Evolutionary conservation across 2,888 invertebrate genomes (phyloP), one percentile per base, ranked within the genome.

Genomic region (Dinocampus coccinellae): DNA sequence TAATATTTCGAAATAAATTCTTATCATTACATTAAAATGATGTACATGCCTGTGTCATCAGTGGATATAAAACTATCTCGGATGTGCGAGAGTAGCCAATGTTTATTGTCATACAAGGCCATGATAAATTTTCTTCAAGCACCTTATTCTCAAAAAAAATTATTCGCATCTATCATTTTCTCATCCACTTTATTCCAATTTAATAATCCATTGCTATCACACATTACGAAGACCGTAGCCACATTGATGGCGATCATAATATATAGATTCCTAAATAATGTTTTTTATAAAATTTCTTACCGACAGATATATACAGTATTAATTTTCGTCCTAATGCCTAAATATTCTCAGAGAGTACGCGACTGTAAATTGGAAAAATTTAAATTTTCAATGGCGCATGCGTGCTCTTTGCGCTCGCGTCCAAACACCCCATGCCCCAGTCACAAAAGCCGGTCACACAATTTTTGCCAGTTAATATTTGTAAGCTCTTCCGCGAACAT

Each of bases 41-140:
- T 55, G 10, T 42, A 75, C 75, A 73, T 80, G 89, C 90, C 95
- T 80, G 97, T 97, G 88, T 98, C 97, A 89, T 98, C 98, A 24
- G 97, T 96, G 26, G 96, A 95, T 84, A 98, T 95, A 88, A 97
- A 98, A 10, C 97, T 97, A 88, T 97, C 97, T 70, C 96, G 91
- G 78, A 98, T 96, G 88, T 97, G 96, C 73, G 96, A 95, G 65
- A 98, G 90, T 61, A 98, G 90, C 94, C 97, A 98, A 81, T 94
- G 94, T 88, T 93, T 94, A 88, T 98, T 96, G 88, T 98, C 97
- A 88, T 97, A 97, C 76, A 97, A 92, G 78, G 97, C 97, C 98
- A 98, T 98, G 29, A 33, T 72, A 20, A 62, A 42, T 58, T 60
- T 9, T 33, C 20, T 22, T 26, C 47, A n/a, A 33, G 33, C 47